phyloP scores from a whole-genome alignment of 37 sponge, comb jelly and placozoan genomes.

The Hexactinellida sp. region DNA sequence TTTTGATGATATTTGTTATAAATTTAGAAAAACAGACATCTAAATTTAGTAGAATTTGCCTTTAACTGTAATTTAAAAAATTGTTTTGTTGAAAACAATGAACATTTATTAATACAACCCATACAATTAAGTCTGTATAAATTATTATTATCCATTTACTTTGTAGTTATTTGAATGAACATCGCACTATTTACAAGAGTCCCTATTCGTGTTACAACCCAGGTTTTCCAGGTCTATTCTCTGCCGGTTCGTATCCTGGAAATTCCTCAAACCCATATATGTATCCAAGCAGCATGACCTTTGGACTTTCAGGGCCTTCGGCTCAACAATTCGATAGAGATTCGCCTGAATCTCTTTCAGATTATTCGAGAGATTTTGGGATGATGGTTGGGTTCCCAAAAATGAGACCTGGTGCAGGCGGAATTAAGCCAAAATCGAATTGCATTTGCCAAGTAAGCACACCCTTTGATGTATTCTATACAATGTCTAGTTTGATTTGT shows the following conservation, averaged over 20 bases:
- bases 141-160: no score
- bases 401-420: not conserved
- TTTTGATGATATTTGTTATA: no score
- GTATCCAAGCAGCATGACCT: not conserved
- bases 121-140: no score
- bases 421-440: not conserved
- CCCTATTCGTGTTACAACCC: constrained; percentile 9
- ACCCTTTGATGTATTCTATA: not conserved
- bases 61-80: no score
- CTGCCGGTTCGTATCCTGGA: constrained; percentile 3
- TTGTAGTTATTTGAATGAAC: constrained; percentile 12
- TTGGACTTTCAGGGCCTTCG: constrained; percentile 7
- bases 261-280: constrained; percentile 1
- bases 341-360: not conserved
- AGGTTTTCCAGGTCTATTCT: not conserved
- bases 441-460: constrained; percentile 3
- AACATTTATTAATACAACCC: no score
- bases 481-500: no score
- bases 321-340: constrained; percentile 14
- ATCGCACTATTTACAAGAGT: not conserved
- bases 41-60: no score
- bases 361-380: not conserved
- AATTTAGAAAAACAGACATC: no score
- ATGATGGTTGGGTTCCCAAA: constrained; percentile 10
- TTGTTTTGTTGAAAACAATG: no score